Conservation (phyloP, 2,888 invertebrate genomes). For the Ophioninae sp. region DNA sequence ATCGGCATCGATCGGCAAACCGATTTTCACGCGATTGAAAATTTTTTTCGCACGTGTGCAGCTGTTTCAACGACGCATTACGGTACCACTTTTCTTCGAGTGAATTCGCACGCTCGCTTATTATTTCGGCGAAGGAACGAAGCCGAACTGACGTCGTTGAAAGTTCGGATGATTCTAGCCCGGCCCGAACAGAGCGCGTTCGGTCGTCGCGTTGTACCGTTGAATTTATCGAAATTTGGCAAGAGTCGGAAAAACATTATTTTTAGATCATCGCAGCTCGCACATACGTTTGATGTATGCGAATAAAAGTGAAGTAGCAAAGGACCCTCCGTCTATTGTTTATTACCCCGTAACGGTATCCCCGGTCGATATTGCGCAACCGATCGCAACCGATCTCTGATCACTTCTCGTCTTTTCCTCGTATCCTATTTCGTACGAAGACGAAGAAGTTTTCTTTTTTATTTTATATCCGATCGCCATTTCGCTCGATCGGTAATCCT, state of each 20-base stretch:
- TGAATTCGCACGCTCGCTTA: constrained; percentile 53
- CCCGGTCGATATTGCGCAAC: background rate
- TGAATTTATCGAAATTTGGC: constrained; percentile 79
- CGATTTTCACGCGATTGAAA: constrained; percentile 13
- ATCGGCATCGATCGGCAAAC: constrained; percentile 32
- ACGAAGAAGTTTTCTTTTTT: background rate
- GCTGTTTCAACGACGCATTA: constrained; percentile 10
- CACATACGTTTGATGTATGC: constrained; percentile 41
- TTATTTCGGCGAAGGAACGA: constrained; percentile 29
- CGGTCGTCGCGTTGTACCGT: constrained; percentile 46
- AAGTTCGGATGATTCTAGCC: constrained; percentile 49
- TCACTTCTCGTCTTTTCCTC: background rate
- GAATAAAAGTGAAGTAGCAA: background rate
- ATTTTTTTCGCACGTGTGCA: background rate
- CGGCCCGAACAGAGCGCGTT: constrained; percentile 11
- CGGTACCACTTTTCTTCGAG: constrained; percentile 28
- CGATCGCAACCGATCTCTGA: constrained; percentile 4
- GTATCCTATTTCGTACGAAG: background rate
- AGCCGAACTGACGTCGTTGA: constrained; percentile 56
- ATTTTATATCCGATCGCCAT: background rate
- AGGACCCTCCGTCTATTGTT: constrained; percentile 67
- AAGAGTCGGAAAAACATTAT: constrained; percentile 74
- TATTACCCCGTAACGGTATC: constrained; percentile 47
- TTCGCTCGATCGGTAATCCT: background rate
- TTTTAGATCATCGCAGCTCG: constrained; percentile 73